Base-by-base conservation (phyloP, 2,113 vertebrate species). In the Oryzias javanicus region DNA sequence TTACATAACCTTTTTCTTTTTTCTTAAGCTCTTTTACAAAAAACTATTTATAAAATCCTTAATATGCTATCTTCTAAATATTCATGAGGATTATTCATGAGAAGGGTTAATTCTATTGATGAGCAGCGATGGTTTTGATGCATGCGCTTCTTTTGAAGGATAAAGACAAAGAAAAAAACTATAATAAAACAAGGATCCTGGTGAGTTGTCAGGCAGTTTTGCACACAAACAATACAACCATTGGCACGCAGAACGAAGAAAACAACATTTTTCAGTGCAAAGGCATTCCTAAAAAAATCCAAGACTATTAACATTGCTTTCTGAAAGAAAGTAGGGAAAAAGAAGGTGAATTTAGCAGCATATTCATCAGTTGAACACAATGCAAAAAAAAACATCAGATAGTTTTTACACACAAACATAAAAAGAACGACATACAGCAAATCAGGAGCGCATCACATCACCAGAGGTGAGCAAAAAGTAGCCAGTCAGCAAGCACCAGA, bases 401-500 rank as follows among this genome's bases (percentile, higher is more conserved):
- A 35, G 35, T 35, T 35, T 35, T 12, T 35, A 35, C 8, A 12
- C 35, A 35, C 35, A 35, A 8, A 35, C 8, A 76, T 84, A 81
- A 88, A 85, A 86, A 72, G 90, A 83, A 88, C 85, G 83, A 90
- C 84, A 86, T 79, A 64, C 89, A 84, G 90, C 91, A 90, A 92
- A 72, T 87, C 83, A 82, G 82, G 82, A 86, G 84, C 80, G 74
- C 83, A 81, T 86, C 76, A 88, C 87, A 88, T 85, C 83, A 90
- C 86, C 88, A 82, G 72, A 86, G 70, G 85, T 86, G 86, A 89
- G 89, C 86, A 81, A 82, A n/a, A 86, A 83, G 79, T 62, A 90
- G 89, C 90, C 88, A 91, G 87, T 91, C 84, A 91, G 90, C 91
- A 92, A 91, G 90, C 91, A 88, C 87, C 84, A 81, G 80, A 90